Conservation (phyloP, 2,888 invertebrate species). For the Cremastinae sp. region DNA sequence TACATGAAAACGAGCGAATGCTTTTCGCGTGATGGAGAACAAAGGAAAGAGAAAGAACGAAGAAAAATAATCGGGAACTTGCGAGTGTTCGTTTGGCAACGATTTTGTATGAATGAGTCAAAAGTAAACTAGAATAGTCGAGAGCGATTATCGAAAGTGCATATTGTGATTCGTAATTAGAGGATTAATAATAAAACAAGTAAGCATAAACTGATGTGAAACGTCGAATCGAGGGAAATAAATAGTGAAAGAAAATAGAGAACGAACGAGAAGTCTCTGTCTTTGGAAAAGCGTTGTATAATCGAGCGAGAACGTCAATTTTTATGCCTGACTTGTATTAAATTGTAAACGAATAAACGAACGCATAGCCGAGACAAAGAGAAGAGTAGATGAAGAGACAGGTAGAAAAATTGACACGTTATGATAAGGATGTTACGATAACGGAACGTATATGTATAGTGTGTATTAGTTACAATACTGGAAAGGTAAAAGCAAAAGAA, state of each 20-base stretch:
- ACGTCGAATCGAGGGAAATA: slow-evolving; percentile 12
- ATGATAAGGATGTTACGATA: slow-evolving; percentile 58
- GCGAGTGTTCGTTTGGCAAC: slow-evolving; percentile 21
- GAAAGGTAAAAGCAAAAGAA: slow-evolving; percentile 45
- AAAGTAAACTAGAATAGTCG: slow-evolving; percentile 20
- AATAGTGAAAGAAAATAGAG: slow-evolving; percentile 1
- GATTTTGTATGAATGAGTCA: slow-evolving; percentile 44
- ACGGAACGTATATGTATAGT: slow-evolving; percentile 59
- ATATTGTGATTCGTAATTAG: slow-evolving; percentile 63
- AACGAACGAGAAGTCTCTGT: slow-evolving; percentile 16
- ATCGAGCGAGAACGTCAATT: slow-evolving; percentile 74
- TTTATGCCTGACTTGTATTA: slow-evolving; percentile 72
- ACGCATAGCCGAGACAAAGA: background rate
- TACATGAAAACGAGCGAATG: slow-evolving; percentile 30
- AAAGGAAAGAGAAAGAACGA: slow-evolving; percentile 3
- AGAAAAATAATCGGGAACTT: slow-evolving; percentile 27
- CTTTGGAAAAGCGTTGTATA: slow-evolving; percentile 48
- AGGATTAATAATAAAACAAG: slow-evolving; percentile 32
- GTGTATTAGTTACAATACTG: slow-evolving; percentile 69
- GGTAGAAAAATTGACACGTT: slow-evolving; percentile 56
- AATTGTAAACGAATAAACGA: slow-evolving; percentile 66
- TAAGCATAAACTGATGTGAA: slow-evolving; percentile 1
- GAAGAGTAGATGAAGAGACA: slow-evolving; percentile 66
- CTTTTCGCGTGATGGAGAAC: slow-evolving; percentile 21
- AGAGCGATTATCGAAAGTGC: slow-evolving; percentile 58